A percentile compares a stretch with the other conserved stretches of the same genome.
Evolutionary conservation across 2,888 invertebrate genomes (phyloP).

Genomic region (Lymantria dispar): DNA sequence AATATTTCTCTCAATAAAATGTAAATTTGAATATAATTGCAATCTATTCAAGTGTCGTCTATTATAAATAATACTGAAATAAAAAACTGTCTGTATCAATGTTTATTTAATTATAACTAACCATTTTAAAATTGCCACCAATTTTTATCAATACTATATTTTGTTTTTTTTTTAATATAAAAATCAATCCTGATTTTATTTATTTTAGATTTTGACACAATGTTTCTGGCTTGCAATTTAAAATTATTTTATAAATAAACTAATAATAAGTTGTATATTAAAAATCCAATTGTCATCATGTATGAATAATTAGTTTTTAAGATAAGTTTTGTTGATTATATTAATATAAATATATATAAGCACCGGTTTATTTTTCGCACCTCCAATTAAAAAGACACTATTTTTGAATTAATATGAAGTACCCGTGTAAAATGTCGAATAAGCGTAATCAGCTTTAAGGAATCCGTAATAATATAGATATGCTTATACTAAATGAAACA

Average conservation of each 20-base stretch:
- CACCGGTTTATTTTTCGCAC: conserved; percentile 60
- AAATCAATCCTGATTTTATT: no score
- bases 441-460: conserved; percentile 22
- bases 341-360: conserved; percentile 13
- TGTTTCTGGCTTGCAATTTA: conserved; percentile 4
- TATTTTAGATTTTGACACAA: neutral
- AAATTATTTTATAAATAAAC: conserved; percentile 9
- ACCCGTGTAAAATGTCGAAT: conserved; percentile 7
- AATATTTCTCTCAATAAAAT: no score
- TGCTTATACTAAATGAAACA: conserved; percentile 1
- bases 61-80: no score
- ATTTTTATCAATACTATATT: no score
- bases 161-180: no score
- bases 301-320: conserved; percentile 17
- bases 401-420: conserved; percentile 37
- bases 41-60: no score
- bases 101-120: no score
- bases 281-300: neutral
- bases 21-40: no score
- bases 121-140: no score
- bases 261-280: neutral
- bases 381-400: conserved; percentile 41
- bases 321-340: conserved; percentile 26
- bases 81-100: no score
- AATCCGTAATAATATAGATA: conserved; percentile 4